phyloP scores from a whole-genome alignment of 1,140 invertebrate genomes.

The Drosophila dunni region DNA sequence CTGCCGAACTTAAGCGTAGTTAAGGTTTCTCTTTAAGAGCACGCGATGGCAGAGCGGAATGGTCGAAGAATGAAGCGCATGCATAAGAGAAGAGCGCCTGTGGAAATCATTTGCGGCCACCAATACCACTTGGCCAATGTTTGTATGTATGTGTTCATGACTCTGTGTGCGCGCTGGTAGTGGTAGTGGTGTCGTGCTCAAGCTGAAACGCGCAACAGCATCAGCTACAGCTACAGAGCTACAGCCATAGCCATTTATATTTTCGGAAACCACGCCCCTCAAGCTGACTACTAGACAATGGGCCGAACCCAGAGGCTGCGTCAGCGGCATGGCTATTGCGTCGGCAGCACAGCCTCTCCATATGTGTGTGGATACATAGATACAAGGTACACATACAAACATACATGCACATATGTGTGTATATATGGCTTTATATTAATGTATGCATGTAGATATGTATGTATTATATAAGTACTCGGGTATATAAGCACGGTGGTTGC shows the following conservation, averaged over 20 bases:
- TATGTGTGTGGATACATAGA: slow-evolving; percentile 45
- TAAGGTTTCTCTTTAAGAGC: slow-evolving; percentile 18
- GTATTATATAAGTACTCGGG: slow-evolving; percentile 21
- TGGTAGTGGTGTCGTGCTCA: slow-evolving; percentile 22
- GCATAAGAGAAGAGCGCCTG: slow-evolving; percentile 27
- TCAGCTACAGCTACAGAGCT: slow-evolving; percentile 32
- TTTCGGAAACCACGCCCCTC: slow-evolving; percentile 81
- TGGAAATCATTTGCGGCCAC: slow-evolving; percentile 39
- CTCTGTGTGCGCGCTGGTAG: slow-evolving; percentile 36
- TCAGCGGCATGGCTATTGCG: slow-evolving; percentile 61
- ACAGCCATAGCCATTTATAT: slow-evolving; percentile 81
- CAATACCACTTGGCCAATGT: slow-evolving; percentile 49
- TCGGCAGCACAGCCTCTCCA: slow-evolving; percentile 67
- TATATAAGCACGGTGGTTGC: slow-evolving; percentile 48
- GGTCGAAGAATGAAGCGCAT: slow-evolving; percentile 8
- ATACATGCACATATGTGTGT: slow-evolving; percentile 2
- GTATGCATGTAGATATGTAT: slow-evolving; percentile 25
- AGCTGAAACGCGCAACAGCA: slow-evolving; percentile 43
- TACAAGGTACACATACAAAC: slow-evolving; percentile 11
- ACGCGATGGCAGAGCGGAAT: background rate
- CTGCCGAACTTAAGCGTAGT: background rate
- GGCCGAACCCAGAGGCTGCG: slow-evolving; percentile 79
- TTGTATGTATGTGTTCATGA: slow-evolving; percentile 10
- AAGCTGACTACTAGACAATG: slow-evolving; percentile 79
- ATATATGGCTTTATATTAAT: slow-evolving; percentile 24